phyloP scores from a whole-genome alignment of 2,113 vertebrate genomes.

The Callopanchax toddi region DNA sequence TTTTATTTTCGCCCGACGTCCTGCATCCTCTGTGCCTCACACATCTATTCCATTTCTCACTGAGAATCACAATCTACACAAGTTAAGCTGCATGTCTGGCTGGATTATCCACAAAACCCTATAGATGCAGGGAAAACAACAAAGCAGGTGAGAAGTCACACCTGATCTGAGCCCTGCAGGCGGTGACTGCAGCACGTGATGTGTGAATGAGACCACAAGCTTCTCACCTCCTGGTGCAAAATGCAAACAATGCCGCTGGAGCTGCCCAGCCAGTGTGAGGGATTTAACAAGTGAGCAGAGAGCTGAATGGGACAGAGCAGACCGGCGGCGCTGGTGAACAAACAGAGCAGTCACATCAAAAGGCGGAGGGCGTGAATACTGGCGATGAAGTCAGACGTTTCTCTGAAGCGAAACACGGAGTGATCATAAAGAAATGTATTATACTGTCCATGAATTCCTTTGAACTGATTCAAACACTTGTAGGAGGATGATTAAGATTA shows the following conservation, averaged over 20 bases:
- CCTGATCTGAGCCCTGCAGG: conserved; percentile 19
- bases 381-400: conserved; percentile 57
- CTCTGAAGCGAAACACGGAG: conserved; percentile 23
- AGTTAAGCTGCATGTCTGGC: too few relatives aligned
- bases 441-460: neutral
- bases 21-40: too few relatives aligned
- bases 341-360: conserved; percentile 72
- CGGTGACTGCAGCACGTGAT: neutral
- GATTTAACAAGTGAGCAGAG: conserved; percentile 61
- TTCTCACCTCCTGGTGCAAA: conserved; percentile 66
- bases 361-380: conserved; percentile 47
- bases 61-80: too few relatives aligned
- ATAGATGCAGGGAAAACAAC: too few relatives aligned
- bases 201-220: conserved; percentile 41
- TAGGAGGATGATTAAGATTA: neutral
- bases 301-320: conserved; percentile 71
- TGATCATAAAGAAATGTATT: neutral
- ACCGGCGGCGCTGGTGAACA: conserved; percentile 77
- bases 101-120: too few relatives aligned
- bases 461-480: neutral
- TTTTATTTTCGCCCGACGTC: too few relatives aligned
- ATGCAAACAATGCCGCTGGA: conserved; percentile 58
- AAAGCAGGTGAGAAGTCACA: conserved; percentile 51
- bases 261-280: conserved; percentile 40
- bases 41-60: too few relatives aligned